Percentiles rank a stretch among this genome's conserved stretches.
Evolutionary conservation across 2,888 invertebrate genomes (phyloP).

Genomic region (Melinopterus prodromus): DNA sequence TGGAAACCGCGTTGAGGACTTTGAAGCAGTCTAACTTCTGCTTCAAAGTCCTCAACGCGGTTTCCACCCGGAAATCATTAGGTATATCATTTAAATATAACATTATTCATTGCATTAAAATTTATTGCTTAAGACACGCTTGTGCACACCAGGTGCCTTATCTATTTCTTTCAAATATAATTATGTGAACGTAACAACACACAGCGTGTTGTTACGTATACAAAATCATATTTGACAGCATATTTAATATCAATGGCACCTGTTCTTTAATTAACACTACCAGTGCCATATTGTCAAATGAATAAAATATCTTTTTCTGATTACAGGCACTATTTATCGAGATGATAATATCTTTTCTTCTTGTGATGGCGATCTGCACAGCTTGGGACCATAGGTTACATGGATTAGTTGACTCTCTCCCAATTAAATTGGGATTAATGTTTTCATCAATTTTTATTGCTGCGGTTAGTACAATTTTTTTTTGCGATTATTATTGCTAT

Average conservation of each 20-base stretch:
- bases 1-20: too few species aligned
- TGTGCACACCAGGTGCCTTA: too few species aligned
- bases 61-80: too few species aligned
- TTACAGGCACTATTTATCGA: constrained; percentile 70
- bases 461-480: constrained; percentile 63
- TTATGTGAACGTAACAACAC: not conserved
- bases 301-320: constrained; percentile 15
- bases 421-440: constrained; percentile 74
- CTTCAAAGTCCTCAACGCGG: too few species aligned
- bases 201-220: too few species aligned
- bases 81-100: too few species aligned
- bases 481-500: constrained; percentile 38
- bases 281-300: too few species aligned
- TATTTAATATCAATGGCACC: not conserved
- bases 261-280: too few species aligned
- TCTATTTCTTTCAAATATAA: not conserved
- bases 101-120: too few species aligned
- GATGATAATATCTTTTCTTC: constrained; percentile 67
- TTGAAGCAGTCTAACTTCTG: too few species aligned
- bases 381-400: constrained; percentile 78
- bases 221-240: too few species aligned
- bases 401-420: constrained; percentile 68
- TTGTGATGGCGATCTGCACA: constrained; percentile 73
- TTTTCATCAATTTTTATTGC: constrained; percentile 71
- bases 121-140: too few species aligned